Evolutionary conservation across 1,140 invertebrate species (phyloP), one percentile per base, ranked within the genome.

Genomic region (Cyrtorhinus lividipennis): DNA sequence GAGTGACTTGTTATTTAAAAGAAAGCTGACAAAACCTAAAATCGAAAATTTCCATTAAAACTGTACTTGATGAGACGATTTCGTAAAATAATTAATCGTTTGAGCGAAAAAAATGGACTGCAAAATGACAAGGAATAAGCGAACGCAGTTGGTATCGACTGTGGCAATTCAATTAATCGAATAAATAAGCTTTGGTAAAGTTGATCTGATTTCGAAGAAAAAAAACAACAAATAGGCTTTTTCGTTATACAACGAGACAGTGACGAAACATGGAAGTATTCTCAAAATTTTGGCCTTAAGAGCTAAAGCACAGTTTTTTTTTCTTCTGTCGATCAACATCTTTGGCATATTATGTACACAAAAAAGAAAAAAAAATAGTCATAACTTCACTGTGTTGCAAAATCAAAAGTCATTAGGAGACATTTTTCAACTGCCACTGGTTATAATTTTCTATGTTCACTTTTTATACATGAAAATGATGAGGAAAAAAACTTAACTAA

Each of bases 301-400:
- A 8, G 48, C 48, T 53, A 15, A 12, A 53, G 48, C 30, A 53
- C 48, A 53, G 10, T 53, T 8, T 10, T 53, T 20, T 12, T 53
- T 53, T 22, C 20, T 20, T 53, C 20, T 22, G 5, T 53, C 48
- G 48, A 53, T 53, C 48, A 22, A 53, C 48, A 62, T 62, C 61
- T 62, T 62, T 62, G 61, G 61, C 53, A 62, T 62, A 25, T 62
- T 62, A 62, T 62, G n/a, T 62, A 62, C 61, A 62, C 12, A 48
- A 26, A 27, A 56, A 44, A n/a, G n/a, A n/a, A n/a, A n/a, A n/a
- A n/a, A n/a, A n/a, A n/a, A n/a, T n/a, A n/a, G n/a, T n/a, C n/a
- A n/a, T n/a, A n/a, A n/a, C n/a, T n/a, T n/a, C n/a, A n/a, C n/a
- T n/a, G n/a, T n/a, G n/a, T n/a, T n/a, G n/a, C n/a, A n/a, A n/a